Evolutionary conservation across 2,888 invertebrate species (phyloP).

Genomic region (Drosophila tanythrix): DNA sequence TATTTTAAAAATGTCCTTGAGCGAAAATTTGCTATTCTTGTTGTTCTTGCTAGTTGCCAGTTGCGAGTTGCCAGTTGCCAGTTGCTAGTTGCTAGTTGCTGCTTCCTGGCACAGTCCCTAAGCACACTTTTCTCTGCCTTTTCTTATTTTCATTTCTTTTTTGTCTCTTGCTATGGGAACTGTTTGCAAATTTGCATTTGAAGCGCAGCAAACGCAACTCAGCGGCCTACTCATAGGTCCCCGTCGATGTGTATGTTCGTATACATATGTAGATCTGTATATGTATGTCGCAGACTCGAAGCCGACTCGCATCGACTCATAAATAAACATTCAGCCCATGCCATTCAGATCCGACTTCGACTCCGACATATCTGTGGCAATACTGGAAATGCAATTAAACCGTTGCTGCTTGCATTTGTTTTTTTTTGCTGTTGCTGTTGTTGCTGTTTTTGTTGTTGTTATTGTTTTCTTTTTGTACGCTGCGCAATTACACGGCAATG

Average conservation of each 20-base stretch:
- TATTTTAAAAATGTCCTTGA: constrained; percentile 69
- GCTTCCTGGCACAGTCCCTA: constrained; percentile 43
- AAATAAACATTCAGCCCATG: constrained; percentile 63
- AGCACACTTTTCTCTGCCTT: constrained; percentile 18
- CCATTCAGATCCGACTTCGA: constrained; percentile 49
- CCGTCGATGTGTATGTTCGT: constrained; percentile 20
- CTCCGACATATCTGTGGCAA: constrained; percentile 47
- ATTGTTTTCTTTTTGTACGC: constrained; percentile 29
- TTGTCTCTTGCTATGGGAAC: constrained; percentile 33
- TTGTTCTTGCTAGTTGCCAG: constrained; percentile 35
- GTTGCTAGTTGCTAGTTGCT: constrained; percentile 35
- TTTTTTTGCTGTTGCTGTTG: constrained; percentile 4
- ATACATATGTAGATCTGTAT: background rate
- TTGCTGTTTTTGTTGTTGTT: constrained; percentile 2
- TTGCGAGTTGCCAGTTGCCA: constrained; percentile 29
- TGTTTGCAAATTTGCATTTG: constrained; percentile 59
- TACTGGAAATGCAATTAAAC: constrained; percentile 55
- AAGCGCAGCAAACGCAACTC: constrained; percentile 37
- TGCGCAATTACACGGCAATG: constrained; percentile 57
- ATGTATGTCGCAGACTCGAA: constrained; percentile 13
- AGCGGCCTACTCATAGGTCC: constrained; percentile 32
- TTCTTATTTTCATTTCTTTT: background rate
- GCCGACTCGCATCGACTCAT: constrained; percentile 58
- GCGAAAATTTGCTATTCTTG: constrained; percentile 40
- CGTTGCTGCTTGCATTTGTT: constrained; percentile 26